Evolutionary conservation across 2,113 vertebrate genomes (phyloP).

Genomic region (Charadrius vociferus): DNA sequence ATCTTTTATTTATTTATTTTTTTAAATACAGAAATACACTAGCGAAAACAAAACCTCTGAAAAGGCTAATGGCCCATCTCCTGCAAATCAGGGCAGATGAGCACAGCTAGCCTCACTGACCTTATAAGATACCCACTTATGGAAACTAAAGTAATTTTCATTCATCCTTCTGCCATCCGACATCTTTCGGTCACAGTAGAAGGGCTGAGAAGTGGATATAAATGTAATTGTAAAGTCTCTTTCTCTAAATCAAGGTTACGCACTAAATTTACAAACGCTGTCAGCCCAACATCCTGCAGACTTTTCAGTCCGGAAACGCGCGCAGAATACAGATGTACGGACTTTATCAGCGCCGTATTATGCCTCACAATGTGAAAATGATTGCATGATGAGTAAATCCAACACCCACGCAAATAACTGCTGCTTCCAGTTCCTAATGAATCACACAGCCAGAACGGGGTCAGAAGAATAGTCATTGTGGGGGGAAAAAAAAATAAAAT

Average conservation of each 20-base stretch:
- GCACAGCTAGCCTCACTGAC: not conserved
- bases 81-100: not conserved
- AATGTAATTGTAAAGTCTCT: not conserved
- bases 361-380: not conserved
- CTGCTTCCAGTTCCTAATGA: conserved; percentile 23
- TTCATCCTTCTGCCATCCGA: not conserved
- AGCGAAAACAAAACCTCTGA: not conserved
- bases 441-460: not conserved
- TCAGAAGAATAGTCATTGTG: not conserved
- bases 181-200: fast-evolving
- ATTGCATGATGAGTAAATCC: not conserved
- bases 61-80: not conserved
- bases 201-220: not conserved
- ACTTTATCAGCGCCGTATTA: not conserved
- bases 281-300: not conserved
- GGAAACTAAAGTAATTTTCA: not conserved
- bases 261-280: not conserved
- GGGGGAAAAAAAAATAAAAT: not conserved
- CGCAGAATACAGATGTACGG: not conserved
- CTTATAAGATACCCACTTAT: not conserved
- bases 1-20: not conserved
- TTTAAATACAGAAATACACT: not conserved
- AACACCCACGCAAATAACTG: not conserved
- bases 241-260: not conserved
- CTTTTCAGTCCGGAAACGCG: fast-evolving